These are phyloP conservation scores for Antheraea assamensis DNA, from an alignment of 2,888 invertebrate genomes.

Conservation along the genomic window DNA sequence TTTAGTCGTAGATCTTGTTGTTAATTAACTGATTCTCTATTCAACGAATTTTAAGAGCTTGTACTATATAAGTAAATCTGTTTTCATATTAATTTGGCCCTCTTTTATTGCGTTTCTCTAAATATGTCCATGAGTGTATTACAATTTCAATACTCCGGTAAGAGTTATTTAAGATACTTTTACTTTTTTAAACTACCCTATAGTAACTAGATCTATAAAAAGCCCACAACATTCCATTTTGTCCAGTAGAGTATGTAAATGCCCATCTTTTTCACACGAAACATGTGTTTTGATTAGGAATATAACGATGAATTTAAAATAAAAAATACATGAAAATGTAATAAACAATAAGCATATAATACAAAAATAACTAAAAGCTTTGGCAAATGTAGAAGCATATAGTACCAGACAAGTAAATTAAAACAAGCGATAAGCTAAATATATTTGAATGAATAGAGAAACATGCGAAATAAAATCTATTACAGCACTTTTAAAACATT, in stretches of 20 bases:
- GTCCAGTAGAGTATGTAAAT: neutral
- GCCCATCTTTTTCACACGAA: no score
- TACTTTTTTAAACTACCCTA: neutral
- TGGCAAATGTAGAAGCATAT: neutral
- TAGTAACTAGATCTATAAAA: neutral
- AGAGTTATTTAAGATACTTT: neutral
- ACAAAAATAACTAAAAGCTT: neutral
- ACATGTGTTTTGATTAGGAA: neutral
- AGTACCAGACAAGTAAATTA: neutral
- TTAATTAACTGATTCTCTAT: no score
- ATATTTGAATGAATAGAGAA: neutral
- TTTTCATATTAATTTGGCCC: no score
- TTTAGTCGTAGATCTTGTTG: no score
- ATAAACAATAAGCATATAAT: neutral
- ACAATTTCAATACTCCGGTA: neutral
- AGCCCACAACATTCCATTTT: neutral
- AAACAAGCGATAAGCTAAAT: constrained; percentile 2
- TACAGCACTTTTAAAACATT: neutral
- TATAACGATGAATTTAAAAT: neutral
- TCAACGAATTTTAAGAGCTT: no score
- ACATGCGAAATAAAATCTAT: neutral
- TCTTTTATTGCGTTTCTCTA: no score
- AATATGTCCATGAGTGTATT: no score
- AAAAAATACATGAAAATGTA: neutral
- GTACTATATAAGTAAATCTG: no score